Evolutionary conservation across 92 coral and sea anemone species (phyloP), one percentile per base, ranked within the genome.

Genomic region (Pocillopora grandis): DNA sequence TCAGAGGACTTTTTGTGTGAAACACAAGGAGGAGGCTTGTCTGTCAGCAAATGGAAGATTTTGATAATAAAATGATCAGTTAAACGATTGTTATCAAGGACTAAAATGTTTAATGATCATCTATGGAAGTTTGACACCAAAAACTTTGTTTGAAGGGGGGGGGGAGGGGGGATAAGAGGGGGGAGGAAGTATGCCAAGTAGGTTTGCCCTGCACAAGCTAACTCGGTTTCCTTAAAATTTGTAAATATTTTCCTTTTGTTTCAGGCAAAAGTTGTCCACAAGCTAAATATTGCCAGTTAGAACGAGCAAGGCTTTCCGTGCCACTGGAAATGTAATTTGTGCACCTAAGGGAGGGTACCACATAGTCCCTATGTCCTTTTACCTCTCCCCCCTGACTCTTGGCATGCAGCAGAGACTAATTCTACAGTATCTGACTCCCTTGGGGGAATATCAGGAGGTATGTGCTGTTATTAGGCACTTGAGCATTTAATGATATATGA

Each of bases 401-500:
- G 90, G 95, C 66, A 88, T 92, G 92, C 99, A 96, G 76, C 98
- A 94, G 80, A 85, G 97, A 79, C 85, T 94, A 59, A 96, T 96
- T 71, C 69, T 96, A n/a, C 91, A 93, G 70, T 96, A 94, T 66
- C 88, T 96, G 72, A 92, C 95, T 15, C 98, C 99, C 35, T 89
- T 96, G 63, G 99, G 99, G 31, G 99, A 96, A 83, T 96, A 94
- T 78, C 99, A 96, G 82, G 98, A 96, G 98, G 99, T 96, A 85
- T 82, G 23, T 16, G 64, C 55, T 21, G 10, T 31, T 1, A 36
- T 2, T n/a, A 23, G 70, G 1, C 37, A 23, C 9, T 11, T 2
- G 0, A 19, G 37, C 36, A 21, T 14, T 66, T 66, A 6, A 42
- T 42, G 49, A 3, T 42, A 42, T 42, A 42, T 42, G 7, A 42